Conservation (phyloP, 2,113 vertebrate species). For the Pluvianellus socialis region DNA sequence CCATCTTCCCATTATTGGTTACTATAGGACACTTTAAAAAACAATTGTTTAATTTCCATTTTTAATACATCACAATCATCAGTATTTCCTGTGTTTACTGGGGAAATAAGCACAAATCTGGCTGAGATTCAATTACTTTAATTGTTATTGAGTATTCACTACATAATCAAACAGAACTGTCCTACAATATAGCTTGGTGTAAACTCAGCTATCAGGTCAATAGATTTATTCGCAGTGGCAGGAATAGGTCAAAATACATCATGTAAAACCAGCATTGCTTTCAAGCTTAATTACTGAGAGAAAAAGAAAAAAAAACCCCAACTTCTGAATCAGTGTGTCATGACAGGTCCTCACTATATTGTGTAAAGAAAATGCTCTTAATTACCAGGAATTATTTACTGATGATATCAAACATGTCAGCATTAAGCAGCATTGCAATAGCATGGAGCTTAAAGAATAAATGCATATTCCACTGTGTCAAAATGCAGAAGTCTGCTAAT, state of each 20-base stretch:
- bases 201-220: background rate
- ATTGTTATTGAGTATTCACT: background rate
- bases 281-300: background rate
- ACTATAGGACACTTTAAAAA: background rate
- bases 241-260: background rate
- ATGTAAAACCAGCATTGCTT: background rate
- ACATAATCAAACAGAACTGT: background rate
- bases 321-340: background rate
- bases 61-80: background rate
- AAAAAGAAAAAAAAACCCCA: fast-evolving
- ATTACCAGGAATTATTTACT: background rate
- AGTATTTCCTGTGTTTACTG: background rate
- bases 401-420: background rate
- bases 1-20: background rate
- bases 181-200: background rate
- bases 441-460: background rate
- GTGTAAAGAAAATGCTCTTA: background rate
- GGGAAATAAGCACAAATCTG: background rate
- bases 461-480: background rate
- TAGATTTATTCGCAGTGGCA: background rate
- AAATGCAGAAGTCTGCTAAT: background rate
- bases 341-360: background rate
- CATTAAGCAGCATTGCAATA: background rate
- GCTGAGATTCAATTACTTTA: background rate
- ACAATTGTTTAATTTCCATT: background rate